A percentile compares a stretch with the other conserved stretches of the same genome.
Evolutionary conservation across 2,888 invertebrate species (phyloP).

Genomic region (Aplocera efformata): DNA sequence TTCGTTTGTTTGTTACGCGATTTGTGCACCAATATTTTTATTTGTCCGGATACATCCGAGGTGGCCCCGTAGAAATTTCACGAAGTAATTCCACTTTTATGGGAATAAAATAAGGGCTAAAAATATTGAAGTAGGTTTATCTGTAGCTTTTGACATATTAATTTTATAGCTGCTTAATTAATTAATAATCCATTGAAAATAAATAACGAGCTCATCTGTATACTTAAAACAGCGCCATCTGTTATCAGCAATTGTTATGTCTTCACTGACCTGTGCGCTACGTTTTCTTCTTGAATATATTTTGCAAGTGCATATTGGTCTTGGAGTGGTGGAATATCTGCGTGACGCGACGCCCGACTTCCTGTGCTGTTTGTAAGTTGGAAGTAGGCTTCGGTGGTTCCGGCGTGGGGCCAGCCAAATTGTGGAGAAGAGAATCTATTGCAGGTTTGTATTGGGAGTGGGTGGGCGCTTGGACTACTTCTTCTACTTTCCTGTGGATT

Average conservation of each 20-base stretch:
- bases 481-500: slow-evolving; percentile 61
- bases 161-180: too few species aligned
- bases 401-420: slow-evolving; percentile 39
- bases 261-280: slow-evolving; percentile 33
- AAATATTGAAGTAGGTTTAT: too few species aligned
- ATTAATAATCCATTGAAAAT: too few species aligned
- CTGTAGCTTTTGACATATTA: too few species aligned
- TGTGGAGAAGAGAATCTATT: slow-evolving; percentile 64
- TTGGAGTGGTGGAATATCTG: slow-evolving; percentile 75
- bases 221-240: slow-evolving; percentile 4
- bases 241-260: not conserved
- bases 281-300: slow-evolving; percentile 75
- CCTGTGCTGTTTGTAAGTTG: slow-evolving; percentile 62
- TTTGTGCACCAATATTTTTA: too few species aligned
- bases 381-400: slow-evolving; percentile 40
- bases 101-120: too few species aligned
- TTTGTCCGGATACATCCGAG: too few species aligned
- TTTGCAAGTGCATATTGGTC: slow-evolving; percentile 68
- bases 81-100: too few species aligned
- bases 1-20: too few species aligned
- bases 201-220: too few species aligned
- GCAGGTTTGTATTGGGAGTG: slow-evolving; percentile 60
- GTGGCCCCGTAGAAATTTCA: too few species aligned
- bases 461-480: slow-evolving; percentile 55
- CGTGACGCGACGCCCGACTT: slow-evolving; percentile 69